Base-by-base conservation (phyloP, 1,140 invertebrate species). In the Thaumatotibia leucotreta region DNA sequence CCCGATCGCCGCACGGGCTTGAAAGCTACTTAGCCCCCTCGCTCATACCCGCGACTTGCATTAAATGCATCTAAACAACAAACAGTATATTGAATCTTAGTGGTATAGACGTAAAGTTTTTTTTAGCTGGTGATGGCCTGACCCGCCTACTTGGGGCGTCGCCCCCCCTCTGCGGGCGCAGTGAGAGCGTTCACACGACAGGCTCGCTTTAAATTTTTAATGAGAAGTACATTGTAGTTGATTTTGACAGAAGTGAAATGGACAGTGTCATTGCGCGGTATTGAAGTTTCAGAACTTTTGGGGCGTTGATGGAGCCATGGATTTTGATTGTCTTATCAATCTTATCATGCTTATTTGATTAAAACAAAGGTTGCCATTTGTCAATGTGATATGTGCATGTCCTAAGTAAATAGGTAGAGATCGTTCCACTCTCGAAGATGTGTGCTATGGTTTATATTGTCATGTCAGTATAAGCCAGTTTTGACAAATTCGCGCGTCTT, bases 151-250 rank as follows among this genome's bases (percentile, higher is more conserved):
- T 79, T 84, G 82, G 86, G 88, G 88, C 88, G 88, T 83, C 76
- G 84, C 84, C 77, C 87, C 80, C 76, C 77, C 76, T 76, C 74
- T 72, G 65, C 58, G 66, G 35, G 49, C 73, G 71, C 71, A 76
- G 69, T 68, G 74, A 82, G 82, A 84, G 84, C 87, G 85, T 87
- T 87, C 87, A 88, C 85, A 86, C 84, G 76, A 81, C 74, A 85
- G 73, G 77, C 77, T 82, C 82, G 82, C 80, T 87, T 89, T 89
- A 79, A 90, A 90, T 86, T 83, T 88, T 89, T 90, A 88, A 90
- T 86, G 84, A 83, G 79, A 84, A 79, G 62, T 83, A 45, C 52
- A 58, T 75, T 71, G 50, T 68, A 74, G 78, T 80, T 84, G 81
- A 84, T 87, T 86, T 84, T 74, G 77, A 81, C 80, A 86, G 83